Evolutionary conservation across 2,797 vertebrate genomes (phyloP).

Genomic region (Knipowitschia caucasica): DNA sequence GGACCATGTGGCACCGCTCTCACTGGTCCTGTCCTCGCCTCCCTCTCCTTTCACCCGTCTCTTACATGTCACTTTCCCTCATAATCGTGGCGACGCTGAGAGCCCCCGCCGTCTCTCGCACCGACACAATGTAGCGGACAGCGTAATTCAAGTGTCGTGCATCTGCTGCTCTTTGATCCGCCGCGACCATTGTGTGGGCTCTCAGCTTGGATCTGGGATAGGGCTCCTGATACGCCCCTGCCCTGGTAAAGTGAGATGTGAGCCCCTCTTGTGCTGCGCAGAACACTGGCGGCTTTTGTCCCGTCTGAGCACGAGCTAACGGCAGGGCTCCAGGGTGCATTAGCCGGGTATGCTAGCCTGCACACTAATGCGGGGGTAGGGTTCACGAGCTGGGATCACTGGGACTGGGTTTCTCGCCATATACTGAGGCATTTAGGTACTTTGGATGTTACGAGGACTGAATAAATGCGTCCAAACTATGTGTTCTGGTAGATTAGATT

Average conservation of each 20-base stretch:
- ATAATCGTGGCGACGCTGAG: slow-evolving; percentile 20
- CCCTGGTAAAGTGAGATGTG: slow-evolving; percentile 84
- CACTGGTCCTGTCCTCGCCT: neutral
- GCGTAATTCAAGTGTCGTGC: slow-evolving; percentile 70
- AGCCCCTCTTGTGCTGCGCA: slow-evolving; percentile 70
- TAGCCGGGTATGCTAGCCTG: slow-evolving; percentile 66
- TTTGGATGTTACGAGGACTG: too few species aligned
- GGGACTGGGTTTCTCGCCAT: slow-evolving; percentile 50
- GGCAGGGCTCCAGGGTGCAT: slow-evolving; percentile 38
- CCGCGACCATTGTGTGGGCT: slow-evolving; percentile 74
- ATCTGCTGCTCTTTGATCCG: slow-evolving; percentile 82
- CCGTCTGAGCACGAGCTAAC: slow-evolving; percentile 22
- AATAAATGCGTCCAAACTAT: too few species aligned
- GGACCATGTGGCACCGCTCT: too few species aligned
- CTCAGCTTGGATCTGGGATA: slow-evolving; percentile 64
- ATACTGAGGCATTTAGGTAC: too few species aligned
- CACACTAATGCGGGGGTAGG: slow-evolving; percentile 65
- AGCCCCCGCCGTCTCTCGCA: slow-evolving; percentile 23
- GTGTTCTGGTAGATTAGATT: too few species aligned
- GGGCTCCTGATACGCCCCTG: slow-evolving; percentile 66
- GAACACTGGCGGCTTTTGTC: slow-evolving; percentile 76
- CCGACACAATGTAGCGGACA: slow-evolving; percentile 53
- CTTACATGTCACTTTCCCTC: neutral
- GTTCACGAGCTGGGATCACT: slow-evolving; percentile 59
- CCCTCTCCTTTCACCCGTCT: neutral